A percentile compares a stretch with the other conserved stretches of the same genome.
Conservation (phyloP, 1,140 invertebrate species). For the Sycobia sp. region DNA sequence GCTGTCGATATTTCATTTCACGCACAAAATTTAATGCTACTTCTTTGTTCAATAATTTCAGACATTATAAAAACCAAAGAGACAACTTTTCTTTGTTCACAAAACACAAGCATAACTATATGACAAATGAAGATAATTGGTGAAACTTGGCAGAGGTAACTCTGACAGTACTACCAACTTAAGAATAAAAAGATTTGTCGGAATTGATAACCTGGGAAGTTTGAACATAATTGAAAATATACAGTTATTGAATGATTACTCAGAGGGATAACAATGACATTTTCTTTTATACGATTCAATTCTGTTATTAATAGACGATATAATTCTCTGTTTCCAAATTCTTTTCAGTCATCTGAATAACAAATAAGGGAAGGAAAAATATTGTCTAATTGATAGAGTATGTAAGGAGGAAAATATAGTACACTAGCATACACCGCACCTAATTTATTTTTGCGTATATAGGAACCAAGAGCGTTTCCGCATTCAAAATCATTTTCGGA, state of each 20-base stretch:
- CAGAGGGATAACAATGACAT: constrained; percentile 6
- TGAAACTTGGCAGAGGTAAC: too few relatives aligned
- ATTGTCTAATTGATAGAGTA: constrained; percentile 16
- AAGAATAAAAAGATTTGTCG: too few relatives aligned
- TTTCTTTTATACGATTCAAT: not conserved
- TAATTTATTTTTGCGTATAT: not conserved
- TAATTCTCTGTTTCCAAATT: constrained; percentile 23
- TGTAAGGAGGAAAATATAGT: not conserved
- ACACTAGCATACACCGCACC: not conserved
- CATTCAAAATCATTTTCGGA: not conserved
- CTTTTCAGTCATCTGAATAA: constrained; percentile 30
- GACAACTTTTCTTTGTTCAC: too few relatives aligned
- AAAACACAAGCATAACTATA: too few relatives aligned
- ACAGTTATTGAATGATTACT: not conserved
- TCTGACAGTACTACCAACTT: too few relatives aligned
- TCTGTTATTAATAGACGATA: constrained; percentile 6
- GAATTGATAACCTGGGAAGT: too few relatives aligned
- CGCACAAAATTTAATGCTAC: too few relatives aligned
- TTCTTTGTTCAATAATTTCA: too few relatives aligned
- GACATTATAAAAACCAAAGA: too few relatives aligned
- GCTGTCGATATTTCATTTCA: too few relatives aligned
- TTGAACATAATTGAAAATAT: not conserved
- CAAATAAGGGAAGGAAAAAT: constrained; percentile 36
- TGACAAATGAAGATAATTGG: too few relatives aligned
- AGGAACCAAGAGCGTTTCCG: not conserved